These are phyloP conservation scores for Himalopsyche tibetana DNA, from an alignment of 2,888 invertebrate species.

Conservation along the genomic window DNA sequence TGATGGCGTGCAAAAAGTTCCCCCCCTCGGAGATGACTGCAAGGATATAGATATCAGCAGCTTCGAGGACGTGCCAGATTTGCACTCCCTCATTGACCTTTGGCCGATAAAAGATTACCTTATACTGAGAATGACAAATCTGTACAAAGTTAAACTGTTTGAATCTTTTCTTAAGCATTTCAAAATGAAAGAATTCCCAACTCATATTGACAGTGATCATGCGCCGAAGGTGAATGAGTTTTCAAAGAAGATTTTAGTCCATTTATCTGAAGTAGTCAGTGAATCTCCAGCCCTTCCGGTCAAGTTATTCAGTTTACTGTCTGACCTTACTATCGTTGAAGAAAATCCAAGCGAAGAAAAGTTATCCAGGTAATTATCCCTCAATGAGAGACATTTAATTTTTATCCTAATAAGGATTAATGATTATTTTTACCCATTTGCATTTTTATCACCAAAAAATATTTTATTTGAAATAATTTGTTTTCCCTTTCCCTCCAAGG, in stretches of 20 bases:
- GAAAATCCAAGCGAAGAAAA: constrained; percentile 23
- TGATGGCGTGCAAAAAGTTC: not conserved
- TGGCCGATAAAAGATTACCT: constrained; percentile 79
- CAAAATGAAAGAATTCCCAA: constrained; percentile 63
- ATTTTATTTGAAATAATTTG: too few species aligned
- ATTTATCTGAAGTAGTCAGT: constrained; percentile 47
- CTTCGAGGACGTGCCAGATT: constrained; percentile 66
- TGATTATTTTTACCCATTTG: constrained; percentile 32
- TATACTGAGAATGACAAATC: constrained; percentile 71
- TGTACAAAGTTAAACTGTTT: constrained; percentile 69
- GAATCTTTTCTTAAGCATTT: constrained; percentile 66
- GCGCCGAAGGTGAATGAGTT: not conserved
- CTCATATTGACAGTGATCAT: not conserved
- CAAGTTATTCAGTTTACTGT: constrained; percentile 51
- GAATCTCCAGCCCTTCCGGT: constrained; percentile 51
- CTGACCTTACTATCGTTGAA: constrained; percentile 49
- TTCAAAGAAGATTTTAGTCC: constrained; percentile 39
- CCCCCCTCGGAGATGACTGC: not conserved
- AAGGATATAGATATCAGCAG: constrained; percentile 59
- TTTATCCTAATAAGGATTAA: not conserved
- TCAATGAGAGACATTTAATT: not conserved
- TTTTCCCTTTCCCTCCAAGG: too few species aligned
- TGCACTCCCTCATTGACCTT: constrained; percentile 69
- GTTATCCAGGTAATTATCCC: constrained; percentile 44
- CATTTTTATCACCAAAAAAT: too few species aligned